Evolutionary conservation across 2,888 invertebrate genomes (phyloP).

Genomic region (Sphaerophoria taeniata): DNA sequence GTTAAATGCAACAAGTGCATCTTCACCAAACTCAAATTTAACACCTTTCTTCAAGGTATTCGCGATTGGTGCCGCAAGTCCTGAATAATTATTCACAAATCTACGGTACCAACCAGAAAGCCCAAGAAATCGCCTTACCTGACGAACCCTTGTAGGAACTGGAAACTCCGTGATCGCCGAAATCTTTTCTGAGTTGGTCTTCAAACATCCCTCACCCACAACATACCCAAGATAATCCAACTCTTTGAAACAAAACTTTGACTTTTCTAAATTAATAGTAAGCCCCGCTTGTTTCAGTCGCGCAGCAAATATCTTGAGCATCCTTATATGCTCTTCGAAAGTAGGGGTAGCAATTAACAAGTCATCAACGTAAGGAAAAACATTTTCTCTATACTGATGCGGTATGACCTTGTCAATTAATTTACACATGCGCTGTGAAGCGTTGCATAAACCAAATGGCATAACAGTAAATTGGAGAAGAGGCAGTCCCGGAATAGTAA

Average conservation of each 20-base stretch:
- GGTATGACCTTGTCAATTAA: neutral
- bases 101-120: neutral
- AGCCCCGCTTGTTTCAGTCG: too few relatives aligned
- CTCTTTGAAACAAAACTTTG: too few relatives aligned
- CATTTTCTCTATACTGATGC: too few relatives aligned
- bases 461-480: too few relatives aligned
- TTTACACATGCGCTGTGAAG: neutral
- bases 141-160: neutral
- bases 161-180: neutral
- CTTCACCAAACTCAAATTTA: neutral
- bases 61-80: neutral
- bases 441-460: too few relatives aligned
- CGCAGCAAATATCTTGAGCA: too few relatives aligned
- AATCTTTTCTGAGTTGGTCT: neutral
- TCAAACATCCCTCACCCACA: neutral
- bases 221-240: neutral
- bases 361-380: too few relatives aligned
- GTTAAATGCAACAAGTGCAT: neutral
- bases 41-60: neutral
- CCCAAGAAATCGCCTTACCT: neutral
- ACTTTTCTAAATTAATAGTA: too few relatives aligned
- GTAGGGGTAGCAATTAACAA: too few relatives aligned
- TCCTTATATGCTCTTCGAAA: too few relatives aligned
- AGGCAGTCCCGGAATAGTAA: neutral
- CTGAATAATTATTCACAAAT: neutral